Conservation (phyloP, 1,140 invertebrate genomes). For the Schlechtendalia chinensis region DNA sequence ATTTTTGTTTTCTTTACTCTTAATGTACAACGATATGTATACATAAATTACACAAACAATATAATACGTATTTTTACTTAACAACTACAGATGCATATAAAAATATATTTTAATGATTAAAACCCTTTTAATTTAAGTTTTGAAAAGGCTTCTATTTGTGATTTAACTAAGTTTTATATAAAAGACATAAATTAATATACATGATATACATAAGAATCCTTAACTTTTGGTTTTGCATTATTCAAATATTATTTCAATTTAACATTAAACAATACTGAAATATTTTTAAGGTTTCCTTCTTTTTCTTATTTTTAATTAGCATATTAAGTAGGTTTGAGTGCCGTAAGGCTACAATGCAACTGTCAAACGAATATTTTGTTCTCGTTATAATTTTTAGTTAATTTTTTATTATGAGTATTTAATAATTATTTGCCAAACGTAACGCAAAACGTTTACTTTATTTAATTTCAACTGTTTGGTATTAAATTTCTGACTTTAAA, state of each 20-base stretch:
- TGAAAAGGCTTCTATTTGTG: neutral
- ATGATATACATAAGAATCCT: neutral
- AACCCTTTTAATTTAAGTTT: neutral
- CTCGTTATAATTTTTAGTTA: neutral
- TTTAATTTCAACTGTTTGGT: too few relatives aligned
- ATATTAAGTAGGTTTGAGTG: neutral
- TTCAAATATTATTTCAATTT: neutral
- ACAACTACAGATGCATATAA: too few relatives aligned
- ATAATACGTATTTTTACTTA: too few relatives aligned
- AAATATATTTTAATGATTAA: neutral
- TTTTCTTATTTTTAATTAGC: too few relatives aligned
- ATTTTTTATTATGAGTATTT: slow-evolving; percentile 8
- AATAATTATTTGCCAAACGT: too few relatives aligned
- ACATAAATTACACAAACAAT: too few relatives aligned
- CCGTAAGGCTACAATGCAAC: too few relatives aligned
- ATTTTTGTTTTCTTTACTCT: neutral
- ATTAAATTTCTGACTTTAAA: too few relatives aligned
- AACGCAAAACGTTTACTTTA: too few relatives aligned
- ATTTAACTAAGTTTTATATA: neutral
- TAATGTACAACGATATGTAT: neutral
- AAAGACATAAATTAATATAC: neutral
- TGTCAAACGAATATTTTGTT: neutral
- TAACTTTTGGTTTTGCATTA: neutral
- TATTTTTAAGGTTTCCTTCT: neutral
- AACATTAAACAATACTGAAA: neutral